Evolutionary conservation across 2,113 vertebrate species (phyloP).

Genomic region (Scolopax mira): DNA sequence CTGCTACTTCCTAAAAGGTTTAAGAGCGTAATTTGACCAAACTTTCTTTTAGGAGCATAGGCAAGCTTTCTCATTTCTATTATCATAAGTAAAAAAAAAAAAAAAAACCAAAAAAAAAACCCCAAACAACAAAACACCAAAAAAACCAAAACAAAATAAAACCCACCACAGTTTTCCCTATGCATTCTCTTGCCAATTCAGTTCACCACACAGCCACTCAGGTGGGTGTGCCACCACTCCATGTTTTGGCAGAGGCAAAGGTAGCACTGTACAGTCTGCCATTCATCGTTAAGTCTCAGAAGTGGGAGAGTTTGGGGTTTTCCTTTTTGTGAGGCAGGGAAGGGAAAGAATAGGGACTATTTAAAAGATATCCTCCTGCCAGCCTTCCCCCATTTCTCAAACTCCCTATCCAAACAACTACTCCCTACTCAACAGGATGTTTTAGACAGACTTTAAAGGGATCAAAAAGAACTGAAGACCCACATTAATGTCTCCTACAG

Average conservation of each 20-base stretch:
- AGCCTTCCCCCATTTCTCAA: background rate
- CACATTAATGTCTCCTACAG: accelerated
- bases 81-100: background rate
- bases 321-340: background rate
- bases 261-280: background rate
- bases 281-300: background rate
- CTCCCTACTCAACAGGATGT: background rate
- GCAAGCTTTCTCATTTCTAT: background rate
- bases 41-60: background rate
- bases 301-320: background rate
- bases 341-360: background rate
- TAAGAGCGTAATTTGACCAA: background rate
- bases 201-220: background rate
- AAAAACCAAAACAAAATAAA: too few species aligned
- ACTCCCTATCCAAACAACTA: background rate
- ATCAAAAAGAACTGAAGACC: background rate
- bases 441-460: background rate
- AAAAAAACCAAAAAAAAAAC: too few species aligned
- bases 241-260: background rate
- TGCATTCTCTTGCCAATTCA: background rate
- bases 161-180: background rate
- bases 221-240: background rate
- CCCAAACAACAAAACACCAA: too few species aligned
- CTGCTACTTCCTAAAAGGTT: background rate
- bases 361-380: background rate